Evolutionary conservation across 2,888 invertebrate species (phyloP).

Genomic region (Julus scandinavius): DNA sequence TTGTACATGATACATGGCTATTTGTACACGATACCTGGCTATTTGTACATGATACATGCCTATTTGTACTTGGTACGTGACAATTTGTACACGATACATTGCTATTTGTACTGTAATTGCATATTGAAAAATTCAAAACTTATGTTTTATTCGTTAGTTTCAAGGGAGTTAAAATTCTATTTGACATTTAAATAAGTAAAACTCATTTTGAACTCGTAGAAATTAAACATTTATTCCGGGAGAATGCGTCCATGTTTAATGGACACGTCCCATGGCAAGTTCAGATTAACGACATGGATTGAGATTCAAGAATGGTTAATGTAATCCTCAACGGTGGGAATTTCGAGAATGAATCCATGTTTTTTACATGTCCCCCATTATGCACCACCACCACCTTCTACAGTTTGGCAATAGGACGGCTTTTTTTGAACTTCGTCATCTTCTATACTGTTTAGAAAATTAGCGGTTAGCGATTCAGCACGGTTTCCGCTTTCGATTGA

Average conservation of each 20-base stretch:
- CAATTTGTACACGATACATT: no score
- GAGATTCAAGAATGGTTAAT: constrained; percentile 6
- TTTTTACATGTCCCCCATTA: background rate
- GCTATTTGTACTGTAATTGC: no score
- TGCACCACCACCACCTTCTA: background rate
- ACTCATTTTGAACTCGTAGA: background rate
- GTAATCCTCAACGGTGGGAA: background rate
- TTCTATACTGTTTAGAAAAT: background rate
- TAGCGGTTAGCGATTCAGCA: constrained; percentile 42
- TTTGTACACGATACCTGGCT: no score
- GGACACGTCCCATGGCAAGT: background rate
- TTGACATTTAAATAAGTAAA: constrained; percentile 32
- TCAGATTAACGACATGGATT: background rate
- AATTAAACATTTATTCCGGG: background rate
- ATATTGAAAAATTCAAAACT: no score
- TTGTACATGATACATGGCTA: no score
- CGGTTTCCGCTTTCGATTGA: constrained; percentile 24
- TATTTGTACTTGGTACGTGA: no score
- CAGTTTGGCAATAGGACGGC: background rate
- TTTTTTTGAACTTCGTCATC: constrained; percentile 34
- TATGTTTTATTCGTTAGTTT: no score
- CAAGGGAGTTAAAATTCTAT: no score
- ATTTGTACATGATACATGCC: no score
- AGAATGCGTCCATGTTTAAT: background rate
- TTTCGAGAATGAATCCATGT: background rate